A percentile compares a stretch with the other conserved stretches of the same genome.
These are phyloP conservation scores for Athalia rosae DNA, from an alignment of 2,888 invertebrate genomes.

Conservation along the genomic window DNA sequence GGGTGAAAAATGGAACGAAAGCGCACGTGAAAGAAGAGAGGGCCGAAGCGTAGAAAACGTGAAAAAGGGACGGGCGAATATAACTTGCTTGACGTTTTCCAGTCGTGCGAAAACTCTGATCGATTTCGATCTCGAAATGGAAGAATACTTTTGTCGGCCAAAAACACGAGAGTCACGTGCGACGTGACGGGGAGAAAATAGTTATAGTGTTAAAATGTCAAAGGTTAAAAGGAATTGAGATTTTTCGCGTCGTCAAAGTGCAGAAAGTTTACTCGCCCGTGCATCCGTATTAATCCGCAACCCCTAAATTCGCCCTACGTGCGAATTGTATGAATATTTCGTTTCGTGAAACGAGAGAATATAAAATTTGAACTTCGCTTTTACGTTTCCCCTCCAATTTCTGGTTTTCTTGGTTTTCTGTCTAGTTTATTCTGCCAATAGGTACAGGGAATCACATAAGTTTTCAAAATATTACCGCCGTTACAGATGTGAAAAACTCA, in stretches of 20 bases:
- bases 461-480: too few species aligned
- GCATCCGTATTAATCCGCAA: neutral
- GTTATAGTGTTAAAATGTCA: conserved; percentile 13
- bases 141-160: neutral
- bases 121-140: neutral
- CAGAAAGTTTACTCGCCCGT: conserved; percentile 18
- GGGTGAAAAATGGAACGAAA: neutral
- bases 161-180: neutral
- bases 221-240: neutral
- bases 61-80: too few species aligned
- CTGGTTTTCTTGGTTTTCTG: neutral
- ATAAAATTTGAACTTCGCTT: neutral
- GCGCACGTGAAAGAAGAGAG: neutral
- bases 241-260: neutral
- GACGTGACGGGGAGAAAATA: neutral
- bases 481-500: too few species aligned
- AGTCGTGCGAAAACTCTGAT: neutral
- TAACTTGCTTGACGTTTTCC: neutral
- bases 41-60: too few species aligned
- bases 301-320: conserved; percentile 18
- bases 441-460: too few species aligned
- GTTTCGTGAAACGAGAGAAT: neutral
- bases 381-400: neutral
- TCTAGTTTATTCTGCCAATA: too few species aligned
- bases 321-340: conserved; percentile 16